Conservation (phyloP, 1,140 invertebrate genomes). For the Dendrolimus punctatus region DNA sequence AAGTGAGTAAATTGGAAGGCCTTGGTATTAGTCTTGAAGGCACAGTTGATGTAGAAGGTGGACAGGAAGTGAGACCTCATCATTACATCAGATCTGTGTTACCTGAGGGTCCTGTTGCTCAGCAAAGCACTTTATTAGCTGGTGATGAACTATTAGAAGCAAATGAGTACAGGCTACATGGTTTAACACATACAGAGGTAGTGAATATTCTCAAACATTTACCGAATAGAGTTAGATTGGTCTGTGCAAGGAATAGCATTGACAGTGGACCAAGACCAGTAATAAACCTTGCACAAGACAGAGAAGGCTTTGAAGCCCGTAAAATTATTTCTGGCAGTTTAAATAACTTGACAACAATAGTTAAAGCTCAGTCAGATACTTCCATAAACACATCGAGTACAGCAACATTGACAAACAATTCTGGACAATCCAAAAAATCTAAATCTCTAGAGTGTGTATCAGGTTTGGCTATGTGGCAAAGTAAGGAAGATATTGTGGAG, state of each 20-base stretch:
- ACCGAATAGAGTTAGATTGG: conserved; percentile 86
- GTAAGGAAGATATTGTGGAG: conserved; percentile 89
- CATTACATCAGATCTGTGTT: conserved; percentile 90
- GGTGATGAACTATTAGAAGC: conserved; percentile 94
- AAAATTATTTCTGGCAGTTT: conserved; percentile 84
- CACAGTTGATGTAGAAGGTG: conserved; percentile 90
- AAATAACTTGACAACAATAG: conserved; percentile 79
- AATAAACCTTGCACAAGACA: conserved; percentile 83
- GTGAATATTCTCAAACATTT: conserved; percentile 92
- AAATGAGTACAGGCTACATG: conserved; percentile 89
- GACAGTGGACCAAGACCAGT: conserved; percentile 75
- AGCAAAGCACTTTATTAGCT: conserved; percentile 83
- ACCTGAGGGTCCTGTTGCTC: conserved; percentile 89
- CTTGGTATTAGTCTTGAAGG: conserved; percentile 94
- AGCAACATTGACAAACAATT: conserved; percentile 76
- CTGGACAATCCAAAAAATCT: conserved; percentile 83
- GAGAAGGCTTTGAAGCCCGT: conserved; percentile 83
- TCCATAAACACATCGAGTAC: conserved; percentile 84
- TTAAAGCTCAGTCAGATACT: conserved; percentile 93
- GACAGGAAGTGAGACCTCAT: conserved; percentile 86
- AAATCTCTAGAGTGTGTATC: conserved; percentile 94
- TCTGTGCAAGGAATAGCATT: conserved; percentile 78
- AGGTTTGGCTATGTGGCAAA: conserved; percentile 93
- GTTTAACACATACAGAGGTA: conserved; percentile 90
- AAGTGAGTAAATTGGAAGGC: conserved; percentile 88